Evolutionary conservation across 2,113 vertebrate species (phyloP), one percentile per base, ranked within the genome.

Genomic region (Daphoenositta chrysoptera): DNA sequence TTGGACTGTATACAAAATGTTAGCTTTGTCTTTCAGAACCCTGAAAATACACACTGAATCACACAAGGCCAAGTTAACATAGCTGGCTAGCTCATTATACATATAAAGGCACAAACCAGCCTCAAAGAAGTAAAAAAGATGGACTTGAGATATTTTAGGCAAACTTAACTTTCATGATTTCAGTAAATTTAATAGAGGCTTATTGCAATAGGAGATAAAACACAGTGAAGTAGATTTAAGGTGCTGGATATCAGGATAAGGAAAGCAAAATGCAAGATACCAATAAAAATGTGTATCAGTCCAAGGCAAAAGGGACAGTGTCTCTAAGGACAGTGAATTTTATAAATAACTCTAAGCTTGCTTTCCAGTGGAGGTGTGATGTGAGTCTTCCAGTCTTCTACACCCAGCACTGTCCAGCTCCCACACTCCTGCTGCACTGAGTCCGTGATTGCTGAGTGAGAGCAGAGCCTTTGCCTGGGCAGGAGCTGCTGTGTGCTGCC

Each of bases 391-490:
- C 63, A 31, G 0, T 21, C 39, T 64, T 15, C 44, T 40, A 11
- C 27, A 76, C 9, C 47, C 30, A 35, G 28, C 11, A 1, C 1
- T 17, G 17, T 20, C 30, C 54, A 48, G 15, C 28, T 33, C 40
- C 66, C 22, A 26, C 0, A 0, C 3, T 72, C 44, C 1, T 58
- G 48, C 35, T 77, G 39, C 33, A 8, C 12, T 1, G 10, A 65
- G 21, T 42, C 30, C 13, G 4, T 22, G 26, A 33, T 7, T 13
- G 15, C 54, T 21, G 20, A 72, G 24, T 8, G 48, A 40, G 26
- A 48, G 63, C 57, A 40, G 53, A 2, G 28, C 27, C 33, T 58
- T 47, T 70, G 23, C 47, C 48, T 35, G 15, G 16, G 6, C 8
- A 10, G 80, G 50, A 65, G 45, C 42, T 80, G 65, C n/a, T 63